Conservation (phyloP, 1,140 invertebrate species). For the Reticulitermes speratus region DNA sequence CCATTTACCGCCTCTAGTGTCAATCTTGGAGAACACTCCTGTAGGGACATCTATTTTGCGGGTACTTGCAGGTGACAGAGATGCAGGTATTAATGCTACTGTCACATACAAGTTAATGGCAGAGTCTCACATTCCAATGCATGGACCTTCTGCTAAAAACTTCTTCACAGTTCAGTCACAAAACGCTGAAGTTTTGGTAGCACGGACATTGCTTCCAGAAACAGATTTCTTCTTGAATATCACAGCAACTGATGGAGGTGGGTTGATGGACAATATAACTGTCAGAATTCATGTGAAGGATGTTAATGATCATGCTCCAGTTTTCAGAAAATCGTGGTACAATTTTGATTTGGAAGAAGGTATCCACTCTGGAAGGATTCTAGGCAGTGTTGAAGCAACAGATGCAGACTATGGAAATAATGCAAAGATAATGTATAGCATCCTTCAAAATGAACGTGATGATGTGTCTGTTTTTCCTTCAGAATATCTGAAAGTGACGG, state of each 20-base stretch:
- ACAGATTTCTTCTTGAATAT: constrained; percentile 76
- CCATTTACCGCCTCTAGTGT: constrained; percentile 56
- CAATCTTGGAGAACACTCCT: constrained; percentile 74
- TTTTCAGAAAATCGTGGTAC: constrained; percentile 79
- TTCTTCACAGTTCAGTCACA: constrained; percentile 73
- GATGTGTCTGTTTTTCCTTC: constrained; percentile 60
- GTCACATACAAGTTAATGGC: constrained; percentile 73
- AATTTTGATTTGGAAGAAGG: constrained; percentile 81
- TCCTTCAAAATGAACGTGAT: constrained; percentile 57
- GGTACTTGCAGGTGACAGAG: constrained; percentile 78
- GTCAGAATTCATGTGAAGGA: constrained; percentile 71
- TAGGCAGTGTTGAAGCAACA: constrained; percentile 73
- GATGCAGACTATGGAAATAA: constrained; percentile 77
- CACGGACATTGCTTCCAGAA: constrained; percentile 71
- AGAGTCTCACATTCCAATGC: constrained; percentile 45
- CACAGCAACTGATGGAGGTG: constrained; percentile 72
- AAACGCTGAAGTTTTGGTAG: constrained; percentile 73
- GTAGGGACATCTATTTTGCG: constrained; percentile 73
- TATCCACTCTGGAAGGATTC: constrained; percentile 62
- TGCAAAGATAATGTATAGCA: constrained; percentile 71
- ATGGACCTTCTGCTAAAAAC: constrained; percentile 45
- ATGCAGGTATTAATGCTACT: constrained; percentile 70
- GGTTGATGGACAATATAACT: constrained; percentile 65
- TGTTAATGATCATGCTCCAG: constrained; percentile 82
- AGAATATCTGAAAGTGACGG: constrained; percentile 70